Evolutionary conservation across 2,113 vertebrate species (phyloP), one percentile per base, ranked within the genome.

Genomic region (Grantiella picta): DNA sequence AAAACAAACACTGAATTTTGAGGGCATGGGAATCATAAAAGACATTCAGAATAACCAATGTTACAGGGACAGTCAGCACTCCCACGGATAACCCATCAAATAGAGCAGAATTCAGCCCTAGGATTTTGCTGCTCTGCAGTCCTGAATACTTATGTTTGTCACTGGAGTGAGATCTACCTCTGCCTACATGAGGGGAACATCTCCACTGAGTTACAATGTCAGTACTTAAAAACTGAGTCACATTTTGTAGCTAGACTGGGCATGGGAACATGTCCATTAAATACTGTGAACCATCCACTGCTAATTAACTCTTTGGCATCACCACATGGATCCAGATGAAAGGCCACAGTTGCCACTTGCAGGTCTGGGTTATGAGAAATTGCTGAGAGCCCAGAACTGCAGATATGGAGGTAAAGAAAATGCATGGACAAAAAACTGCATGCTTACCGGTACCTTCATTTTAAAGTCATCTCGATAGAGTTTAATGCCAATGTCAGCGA

Each of bases 401-500:
- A 76, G 59, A 33, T 47, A 70, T 50, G 56, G 76, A 82, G 50
- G 71, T 59, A 76, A 84, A 69, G 50, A 50, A 78, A 80, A 95
- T 42, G 82, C 61, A 81, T 68, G 76, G 89, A 54, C 83, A 79
- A 65, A 86, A 80, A 92, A 88, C 78, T 70, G 86, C 95, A 97
- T 96, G 97, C 98, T 99, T 98, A 99, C 98, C 98, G 98, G 98
- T 98, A 99, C 99, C 98, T 99, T 99, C 99, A 99, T 99, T 98
- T 99, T 99, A 98, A 99, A 99, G 97, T 99, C 99, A 96, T 99
- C 99, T 50, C 98, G 98, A 65, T 99, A 99, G 95, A 99, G 97
- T 87, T 98, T 99, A 92, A 99, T 98, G 88, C 99, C 99, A 17
- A 99, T 98, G 95, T 99, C 99, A 91, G 99, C 98, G 40, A 99